phyloP scores from a whole-genome alignment of 2,797 vertebrate species.

The Cercopithecus neglectus region DNA sequence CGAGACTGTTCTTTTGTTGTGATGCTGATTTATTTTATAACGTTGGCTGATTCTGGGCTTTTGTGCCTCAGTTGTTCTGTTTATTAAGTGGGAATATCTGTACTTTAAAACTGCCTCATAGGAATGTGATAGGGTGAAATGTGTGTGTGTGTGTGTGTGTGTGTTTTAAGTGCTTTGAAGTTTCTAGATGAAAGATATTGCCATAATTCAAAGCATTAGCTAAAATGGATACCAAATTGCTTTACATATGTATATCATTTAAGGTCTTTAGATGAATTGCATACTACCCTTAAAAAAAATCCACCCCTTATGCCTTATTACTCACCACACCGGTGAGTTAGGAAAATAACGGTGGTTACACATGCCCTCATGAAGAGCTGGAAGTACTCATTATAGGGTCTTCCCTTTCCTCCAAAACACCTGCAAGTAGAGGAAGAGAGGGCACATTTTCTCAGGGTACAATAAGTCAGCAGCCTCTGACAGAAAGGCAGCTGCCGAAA shows the following conservation, averaged over 20 bases:
- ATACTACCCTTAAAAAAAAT: not conserved
- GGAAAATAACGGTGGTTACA: not conserved
- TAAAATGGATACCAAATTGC: conserved; percentile 57
- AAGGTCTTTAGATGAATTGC: not conserved
- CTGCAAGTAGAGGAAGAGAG: conserved; percentile 18
- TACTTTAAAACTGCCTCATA: conserved; percentile 6
- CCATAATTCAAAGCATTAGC: conserved; percentile 55
- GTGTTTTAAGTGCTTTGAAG: conserved; percentile 57
- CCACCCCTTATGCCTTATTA: not conserved
- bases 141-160: not conserved
- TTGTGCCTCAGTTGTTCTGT: conserved; percentile 39
- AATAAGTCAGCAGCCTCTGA: conserved; percentile 78
- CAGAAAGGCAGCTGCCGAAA: conserved; percentile 82
- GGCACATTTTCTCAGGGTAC: conserved; percentile 52
- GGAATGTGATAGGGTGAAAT: not conserved
- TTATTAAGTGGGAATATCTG: not conserved
- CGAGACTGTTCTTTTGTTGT: not conserved
- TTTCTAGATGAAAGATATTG: conserved; percentile 67
- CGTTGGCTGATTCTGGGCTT: not conserved
- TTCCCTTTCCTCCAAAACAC: not conserved
- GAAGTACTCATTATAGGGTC: not conserved
- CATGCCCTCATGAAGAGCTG: not conserved
- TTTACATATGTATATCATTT: conserved; percentile 48
- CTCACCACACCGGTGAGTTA: not conserved
- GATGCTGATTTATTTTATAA: not conserved